Percentiles rank a stretch among this genome's conserved stretches.
These are phyloP conservation scores for Choloepus didactylus DNA, from an alignment of 2,797 vertebrate genomes.

Conservation along the genomic window DNA sequence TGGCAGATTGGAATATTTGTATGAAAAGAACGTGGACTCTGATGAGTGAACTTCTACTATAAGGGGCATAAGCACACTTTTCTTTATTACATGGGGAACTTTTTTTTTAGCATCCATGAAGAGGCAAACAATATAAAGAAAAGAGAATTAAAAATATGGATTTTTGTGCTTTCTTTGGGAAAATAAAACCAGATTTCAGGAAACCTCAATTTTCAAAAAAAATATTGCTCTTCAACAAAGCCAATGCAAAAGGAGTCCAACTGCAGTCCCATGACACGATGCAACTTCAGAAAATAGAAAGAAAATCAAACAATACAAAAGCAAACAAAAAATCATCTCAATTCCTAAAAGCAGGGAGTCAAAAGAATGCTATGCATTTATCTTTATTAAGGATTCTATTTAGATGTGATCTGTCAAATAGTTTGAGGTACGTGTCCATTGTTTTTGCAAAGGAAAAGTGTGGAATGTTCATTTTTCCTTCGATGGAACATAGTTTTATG, in stretches of 20 bases:
- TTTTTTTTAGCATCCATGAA: constrained; percentile 34
- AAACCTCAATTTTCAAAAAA: constrained; percentile 81
- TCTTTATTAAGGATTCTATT: constrained; percentile 47
- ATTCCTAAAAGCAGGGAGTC: not conserved
- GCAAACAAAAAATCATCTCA: constrained; percentile 56
- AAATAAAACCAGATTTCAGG: constrained; percentile 85
- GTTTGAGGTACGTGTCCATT: constrained; percentile 34
- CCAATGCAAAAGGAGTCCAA: constrained; percentile 60
- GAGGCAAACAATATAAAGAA: constrained; percentile 20
- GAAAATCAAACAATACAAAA: constrained; percentile 66
- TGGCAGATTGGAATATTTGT: constrained; percentile 47
- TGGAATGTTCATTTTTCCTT: constrained; percentile 71
- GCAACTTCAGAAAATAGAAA: constrained; percentile 69
- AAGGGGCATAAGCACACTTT: constrained; percentile 19
- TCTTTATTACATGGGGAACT: not conserved
- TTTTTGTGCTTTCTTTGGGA: constrained; percentile 81
- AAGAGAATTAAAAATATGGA: constrained; percentile 80
- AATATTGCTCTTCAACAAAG: constrained; percentile 22
- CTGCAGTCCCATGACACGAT: not conserved
- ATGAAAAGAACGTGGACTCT: constrained; percentile 40
- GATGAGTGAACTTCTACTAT: constrained; percentile 15
- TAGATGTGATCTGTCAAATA: constrained; percentile 49
- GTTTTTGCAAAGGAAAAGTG: constrained; percentile 64
- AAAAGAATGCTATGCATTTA: constrained; percentile 30
- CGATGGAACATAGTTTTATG: constrained; percentile 59